A percentile compares a stretch with the other conserved stretches of the same genome.
Conservation (phyloP, 2,797 vertebrate species). For the Platalea minor region DNA sequence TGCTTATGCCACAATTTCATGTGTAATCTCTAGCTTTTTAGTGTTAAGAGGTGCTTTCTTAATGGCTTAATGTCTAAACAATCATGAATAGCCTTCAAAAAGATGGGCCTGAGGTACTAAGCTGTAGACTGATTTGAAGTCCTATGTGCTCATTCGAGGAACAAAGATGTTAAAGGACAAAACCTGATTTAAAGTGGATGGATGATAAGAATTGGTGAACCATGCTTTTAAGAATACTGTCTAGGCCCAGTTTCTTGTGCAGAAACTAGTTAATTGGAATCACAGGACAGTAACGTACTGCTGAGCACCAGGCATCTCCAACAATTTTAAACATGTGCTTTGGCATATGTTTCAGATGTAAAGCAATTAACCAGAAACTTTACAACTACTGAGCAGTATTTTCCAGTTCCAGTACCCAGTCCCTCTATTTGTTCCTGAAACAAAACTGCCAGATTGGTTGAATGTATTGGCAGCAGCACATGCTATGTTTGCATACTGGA, state of each 20-base stretch:
- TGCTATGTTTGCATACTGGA: not conserved
- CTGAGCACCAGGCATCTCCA: not conserved
- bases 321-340: not conserved
- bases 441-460: not conserved
- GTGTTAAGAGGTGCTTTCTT: not conserved
- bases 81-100: not conserved
- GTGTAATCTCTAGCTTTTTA: not conserved
- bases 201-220: not conserved
- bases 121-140: not conserved
- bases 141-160: fast-evolving
- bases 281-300: not conserved
- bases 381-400: not conserved
- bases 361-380: not conserved
- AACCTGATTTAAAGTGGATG: not conserved
- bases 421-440: not conserved
- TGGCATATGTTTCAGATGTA: not conserved
- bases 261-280: not conserved
- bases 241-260: not conserved
- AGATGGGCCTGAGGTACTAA: not conserved
- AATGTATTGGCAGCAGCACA: not conserved
- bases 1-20: not conserved
- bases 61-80: not conserved
- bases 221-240: not conserved
- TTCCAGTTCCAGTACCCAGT: not conserved
- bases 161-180: not conserved